A percentile compares a stretch with the other conserved stretches of the same genome.
Conservation (phyloP, 2,797 vertebrate species). For the Chiloscyllium punctatum region DNA sequence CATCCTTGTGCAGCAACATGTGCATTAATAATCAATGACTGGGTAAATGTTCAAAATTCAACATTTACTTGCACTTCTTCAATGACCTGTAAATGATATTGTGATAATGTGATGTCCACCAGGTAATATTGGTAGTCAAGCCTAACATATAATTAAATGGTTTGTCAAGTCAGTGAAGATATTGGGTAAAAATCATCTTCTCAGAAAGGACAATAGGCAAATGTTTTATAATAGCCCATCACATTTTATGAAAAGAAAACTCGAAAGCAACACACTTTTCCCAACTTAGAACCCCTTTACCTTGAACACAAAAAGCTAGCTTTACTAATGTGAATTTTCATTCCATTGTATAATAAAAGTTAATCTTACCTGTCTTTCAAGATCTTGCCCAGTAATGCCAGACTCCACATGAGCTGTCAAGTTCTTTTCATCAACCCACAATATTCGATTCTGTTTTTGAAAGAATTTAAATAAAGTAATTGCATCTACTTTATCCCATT, state of each 20-base stretch:
- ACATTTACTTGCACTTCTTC: background rate
- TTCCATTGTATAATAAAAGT: background rate
- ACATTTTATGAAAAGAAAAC: background rate
- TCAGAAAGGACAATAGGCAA: background rate
- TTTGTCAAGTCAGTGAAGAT: background rate
- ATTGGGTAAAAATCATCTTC: background rate
- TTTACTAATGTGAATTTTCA: background rate
- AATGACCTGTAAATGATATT: background rate
- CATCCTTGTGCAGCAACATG: background rate
- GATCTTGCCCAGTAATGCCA: slow-evolving; percentile 90
- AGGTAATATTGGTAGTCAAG: background rate
- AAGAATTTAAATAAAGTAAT: background rate
- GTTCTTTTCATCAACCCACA: slow-evolving; percentile 98
- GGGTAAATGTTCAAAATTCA: background rate
- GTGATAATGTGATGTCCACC: background rate
- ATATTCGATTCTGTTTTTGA: slow-evolving; percentile 77
- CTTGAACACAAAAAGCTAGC: background rate
- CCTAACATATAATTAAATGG: background rate
- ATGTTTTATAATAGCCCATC: background rate
- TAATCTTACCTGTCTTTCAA: slow-evolving; percentile 83
- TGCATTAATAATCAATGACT: background rate
- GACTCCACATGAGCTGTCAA: slow-evolving; percentile 87
- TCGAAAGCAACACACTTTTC: no score
- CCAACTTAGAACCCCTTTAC: background rate
- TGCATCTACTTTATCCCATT: background rate